Evolutionary conservation across 2,797 vertebrate species (phyloP), one percentile per base, ranked within the genome.

Genomic region (Acrossocheilus fasciatus): DNA sequence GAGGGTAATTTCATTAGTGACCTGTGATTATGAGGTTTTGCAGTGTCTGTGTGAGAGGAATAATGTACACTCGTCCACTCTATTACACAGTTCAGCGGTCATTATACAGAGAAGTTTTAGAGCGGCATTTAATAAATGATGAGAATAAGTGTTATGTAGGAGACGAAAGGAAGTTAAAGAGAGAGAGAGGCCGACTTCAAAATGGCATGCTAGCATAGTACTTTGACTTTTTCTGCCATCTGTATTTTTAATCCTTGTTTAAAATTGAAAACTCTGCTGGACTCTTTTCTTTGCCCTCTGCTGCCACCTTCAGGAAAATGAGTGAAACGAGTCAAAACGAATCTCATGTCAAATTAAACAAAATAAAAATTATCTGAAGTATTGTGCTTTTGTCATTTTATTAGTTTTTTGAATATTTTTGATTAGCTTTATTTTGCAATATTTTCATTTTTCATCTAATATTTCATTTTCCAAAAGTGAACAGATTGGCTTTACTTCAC

Each of bases 251-350:
- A 15, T 39, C 5, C 30, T 52, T 8, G 30, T 66, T 81, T 23
- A 30, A 73, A 30, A 30, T 30, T 36, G 2, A 75, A 50, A 64
- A 9, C 30, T 4, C 82, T 36, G 12, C 11, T 47, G 70, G 34
- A 26, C 17, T 9, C 20, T 82, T 6, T 62, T 87, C 73, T 11
- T 89, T 87, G 69, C 59, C 84, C 72, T 87, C 88, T 95, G 87
- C 92, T 93, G 89, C 94, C 94, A 91, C 87, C 95, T 68, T 86
- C 73, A 89, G 95, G 91, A 54, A 80, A 0, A 14, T 70, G 76
- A n/a, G 73, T 36, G 83, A 86, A 92, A 90, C 73, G 0, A 66
- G 26, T 34, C 26, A 6, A 6, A 15, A 66, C 2, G 26, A 1
- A 8, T 66, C 2, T 64, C 26, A 17, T 93, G 47, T 75, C 62